These are phyloP conservation scores for Erpetoichthys calabaricus DNA, from an alignment of 2,797 vertebrate genomes.

Conservation along the genomic window DNA sequence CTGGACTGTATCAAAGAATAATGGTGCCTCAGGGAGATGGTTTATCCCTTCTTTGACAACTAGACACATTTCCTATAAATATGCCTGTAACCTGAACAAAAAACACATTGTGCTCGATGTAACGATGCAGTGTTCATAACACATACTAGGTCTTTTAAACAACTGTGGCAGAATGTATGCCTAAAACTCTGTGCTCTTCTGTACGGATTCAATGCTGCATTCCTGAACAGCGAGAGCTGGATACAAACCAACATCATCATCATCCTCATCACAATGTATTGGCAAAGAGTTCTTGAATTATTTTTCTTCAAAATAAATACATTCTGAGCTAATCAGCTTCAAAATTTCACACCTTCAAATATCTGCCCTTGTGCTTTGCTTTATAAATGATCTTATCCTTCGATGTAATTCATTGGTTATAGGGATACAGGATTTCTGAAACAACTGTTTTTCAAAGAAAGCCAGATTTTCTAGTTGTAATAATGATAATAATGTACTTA, in stretches of 20 bases:
- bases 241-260: slow-evolving; percentile 39
- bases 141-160: slow-evolving; percentile 17
- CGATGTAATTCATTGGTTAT: too few species aligned
- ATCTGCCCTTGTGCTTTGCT: too few species aligned
- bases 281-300: too few species aligned
- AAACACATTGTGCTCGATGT: slow-evolving; percentile 32
- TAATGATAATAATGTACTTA: too few species aligned
- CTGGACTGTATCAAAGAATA: slow-evolving; percentile 6
- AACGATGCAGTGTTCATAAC: slow-evolving; percentile 20
- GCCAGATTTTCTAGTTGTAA: too few species aligned
- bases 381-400: too few species aligned
- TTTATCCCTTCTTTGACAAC: slow-evolving; percentile 11
- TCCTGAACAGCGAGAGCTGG: slow-evolving; percentile 21
- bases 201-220: slow-evolving; percentile 27
- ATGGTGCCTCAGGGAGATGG: slow-evolving; percentile 12
- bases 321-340: too few species aligned
- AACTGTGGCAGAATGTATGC: slow-evolving; percentile 38
- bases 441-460: too few species aligned
- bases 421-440: too few species aligned
- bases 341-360: too few species aligned
- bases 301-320: too few species aligned
- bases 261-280: neutral
- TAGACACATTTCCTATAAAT: slow-evolving; percentile 14
- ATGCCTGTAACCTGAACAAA: slow-evolving; percentile 26
- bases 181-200: slow-evolving; percentile 25